Conservation (phyloP, 2,888 invertebrate genomes). For the Polymixis flavicincta region DNA sequence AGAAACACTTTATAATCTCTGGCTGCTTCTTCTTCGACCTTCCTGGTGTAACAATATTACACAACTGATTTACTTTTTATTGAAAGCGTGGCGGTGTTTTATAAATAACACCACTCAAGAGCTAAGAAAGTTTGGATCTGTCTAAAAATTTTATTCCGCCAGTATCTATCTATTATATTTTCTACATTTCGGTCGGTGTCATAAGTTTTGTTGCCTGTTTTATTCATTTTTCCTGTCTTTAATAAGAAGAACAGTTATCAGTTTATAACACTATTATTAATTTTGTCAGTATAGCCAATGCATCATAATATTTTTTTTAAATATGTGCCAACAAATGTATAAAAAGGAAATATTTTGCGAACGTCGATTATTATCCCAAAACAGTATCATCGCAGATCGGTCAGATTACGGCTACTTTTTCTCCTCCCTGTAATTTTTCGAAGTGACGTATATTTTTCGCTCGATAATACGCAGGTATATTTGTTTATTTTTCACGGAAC, state of each 20-base stretch:
- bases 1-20: constrained; percentile 36
- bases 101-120: constrained; percentile 57
- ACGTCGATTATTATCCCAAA: neutral
- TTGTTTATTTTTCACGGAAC: neutral
- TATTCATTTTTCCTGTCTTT: neutral
- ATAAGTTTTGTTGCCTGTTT: neutral
- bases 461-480: neutral
- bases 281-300: neutral
- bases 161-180: constrained; percentile 32
- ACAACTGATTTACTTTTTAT: constrained; percentile 53
- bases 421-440: neutral
- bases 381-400: neutral
- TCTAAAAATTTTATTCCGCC: constrained; percentile 28
- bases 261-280: neutral
- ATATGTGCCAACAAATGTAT: neutral
- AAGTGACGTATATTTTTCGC: neutral
- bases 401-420: neutral
- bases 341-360: neutral
- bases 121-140: constrained; percentile 46
- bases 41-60: constrained; percentile 53
- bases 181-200: constrained; percentile 12
- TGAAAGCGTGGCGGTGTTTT: constrained; percentile 56
- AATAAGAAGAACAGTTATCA: neutral
- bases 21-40: constrained; percentile 37
- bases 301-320: neutral